Base-by-base conservation (phyloP, 2,888 invertebrate genomes). In the Pelosia muscerda region DNA sequence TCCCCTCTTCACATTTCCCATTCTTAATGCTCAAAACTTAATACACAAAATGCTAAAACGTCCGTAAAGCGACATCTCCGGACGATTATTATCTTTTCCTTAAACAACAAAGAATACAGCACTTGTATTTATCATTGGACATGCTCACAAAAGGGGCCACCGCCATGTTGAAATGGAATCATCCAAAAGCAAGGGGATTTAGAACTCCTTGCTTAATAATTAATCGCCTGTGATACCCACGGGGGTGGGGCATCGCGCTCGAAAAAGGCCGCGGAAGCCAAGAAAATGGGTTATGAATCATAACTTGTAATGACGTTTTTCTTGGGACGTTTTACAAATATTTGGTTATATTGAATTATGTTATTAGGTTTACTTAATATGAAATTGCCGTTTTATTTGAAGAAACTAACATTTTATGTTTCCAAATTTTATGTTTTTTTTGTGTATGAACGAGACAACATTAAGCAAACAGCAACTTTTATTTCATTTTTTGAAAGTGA, bases 151-250 rank as follows among this genome's bases (percentile, higher is more conserved):
- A 63, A 23, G 61, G 54, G 54, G 55, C 53, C 49, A 8, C 26
- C 62, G 15, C 55, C 62, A 65, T 58, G 57, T 63, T 65, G 63
- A 61, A 67, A 63, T 68, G 64, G 67, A 68, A 65, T 63, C 66
- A 71, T 60, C 68, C 69, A 53, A 71, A 34, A 60, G 42, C 63
- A 49, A 61, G 68, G 57, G 62, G 72, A 76, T 72, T 79, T 73
- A 65, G 78, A 61, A 69, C 61, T 64, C 65, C 73, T 74, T 76
- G 63, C 70, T 79, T 70, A 77, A 79, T 78, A 74, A 76, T 78
- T 79, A 79, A 79, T 79, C 76, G 67, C 61, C 70, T 68, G 70
- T 60, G 31, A 69, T 73, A 73, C 68, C 61, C 42, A 70, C 54
- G 63, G 67, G 68, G 60, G 63, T 9, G 53, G 25, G 15, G 28